A percentile compares a stretch with the other conserved stretches of the same genome.
These are phyloP conservation scores for Aspidiotus destructor DNA, from an alignment of 2,888 invertebrate genomes.

Conservation along the genomic window DNA sequence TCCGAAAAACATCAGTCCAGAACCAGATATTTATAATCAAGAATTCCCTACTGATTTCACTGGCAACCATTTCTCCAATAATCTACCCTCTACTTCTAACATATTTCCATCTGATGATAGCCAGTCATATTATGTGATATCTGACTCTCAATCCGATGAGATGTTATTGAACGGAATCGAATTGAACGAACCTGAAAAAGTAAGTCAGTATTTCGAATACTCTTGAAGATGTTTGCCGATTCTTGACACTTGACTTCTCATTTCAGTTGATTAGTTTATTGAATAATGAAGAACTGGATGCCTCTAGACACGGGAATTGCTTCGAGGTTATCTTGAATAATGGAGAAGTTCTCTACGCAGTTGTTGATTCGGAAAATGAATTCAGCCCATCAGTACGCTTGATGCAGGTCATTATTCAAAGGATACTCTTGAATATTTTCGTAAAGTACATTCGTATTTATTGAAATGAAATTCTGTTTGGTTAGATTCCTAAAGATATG, in stretches of 20 bases:
- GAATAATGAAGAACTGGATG: constrained; percentile 17
- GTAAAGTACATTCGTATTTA: neutral
- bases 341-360: constrained; percentile 22
- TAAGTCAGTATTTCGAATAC: neutral
- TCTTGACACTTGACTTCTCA: neutral
- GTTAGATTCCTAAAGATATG: constrained; percentile 20
- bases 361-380: constrained; percentile 19
- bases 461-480: neutral
- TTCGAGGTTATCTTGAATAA: constrained; percentile 26
- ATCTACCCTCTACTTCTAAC: constrained; percentile 10
- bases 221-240: neutral
- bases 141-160: constrained; percentile 20
- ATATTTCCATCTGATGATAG: constrained; percentile 12
- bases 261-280: constrained; percentile 8
- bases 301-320: constrained; percentile 21
- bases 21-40: constrained; percentile 5
- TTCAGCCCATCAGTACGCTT: constrained; percentile 7
- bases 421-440: neutral
- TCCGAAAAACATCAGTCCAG: neutral
- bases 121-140: constrained; percentile 5
- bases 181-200: constrained; percentile 22
- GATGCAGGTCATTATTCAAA: constrained; percentile 1
- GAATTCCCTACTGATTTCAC: constrained; percentile 19
- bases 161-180: constrained; percentile 26
- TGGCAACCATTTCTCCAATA: constrained; percentile 7